Base-by-base conservation (phyloP, 2,888 invertebrate genomes). In the Mellilla xanthometata region DNA sequence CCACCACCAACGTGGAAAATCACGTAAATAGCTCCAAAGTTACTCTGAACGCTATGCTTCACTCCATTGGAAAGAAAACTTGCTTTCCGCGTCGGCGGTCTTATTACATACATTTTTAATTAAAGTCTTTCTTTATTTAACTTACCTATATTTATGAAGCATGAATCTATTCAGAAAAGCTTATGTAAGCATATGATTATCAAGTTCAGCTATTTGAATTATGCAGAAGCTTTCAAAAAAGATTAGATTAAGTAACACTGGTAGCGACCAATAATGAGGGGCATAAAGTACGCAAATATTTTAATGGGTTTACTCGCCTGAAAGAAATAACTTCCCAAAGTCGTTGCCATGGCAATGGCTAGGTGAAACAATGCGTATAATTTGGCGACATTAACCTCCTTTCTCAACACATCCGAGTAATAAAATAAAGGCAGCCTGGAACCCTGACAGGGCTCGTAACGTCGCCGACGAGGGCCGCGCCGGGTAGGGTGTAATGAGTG, bases 11-110 rank as follows among this genome's bases (percentile, higher is more conserved):
- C 72, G 76, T 83, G 73, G 82, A 85, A 86, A 88, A 85, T 85
- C 87, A 83, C 80, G 80, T 83, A 84, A 85, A 86, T 83, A 82
- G 76, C 80, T 74, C 67, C 66, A 76, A 77, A 84, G 75, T 78
- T 80, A 70, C 76, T 72, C 72, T 70, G 68, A 68, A 61, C 58
- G 45, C 61, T 63, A 61, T 53, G 59, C 60, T 68, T 65, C 66
- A 66, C 69, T 62, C 56, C 60, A 68, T 71, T 69, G 69, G 68
- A 66, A 68, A 67, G 58, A 60, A 42, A 68, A 62, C 59, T 68
- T 62, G 39, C 54, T 50, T 54, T 49, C 44, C 32, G 39, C 32
- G 12, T 27, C 39, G 35, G 45, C 23, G 24, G 30, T 49, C 15
- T 39, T 31, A 51, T 49, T 52, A 35, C 19, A 43, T 44, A 41